These are phyloP conservation scores for Charina bottae DNA, from an alignment of 2,113 vertebrate species.

Conservation along the genomic window DNA sequence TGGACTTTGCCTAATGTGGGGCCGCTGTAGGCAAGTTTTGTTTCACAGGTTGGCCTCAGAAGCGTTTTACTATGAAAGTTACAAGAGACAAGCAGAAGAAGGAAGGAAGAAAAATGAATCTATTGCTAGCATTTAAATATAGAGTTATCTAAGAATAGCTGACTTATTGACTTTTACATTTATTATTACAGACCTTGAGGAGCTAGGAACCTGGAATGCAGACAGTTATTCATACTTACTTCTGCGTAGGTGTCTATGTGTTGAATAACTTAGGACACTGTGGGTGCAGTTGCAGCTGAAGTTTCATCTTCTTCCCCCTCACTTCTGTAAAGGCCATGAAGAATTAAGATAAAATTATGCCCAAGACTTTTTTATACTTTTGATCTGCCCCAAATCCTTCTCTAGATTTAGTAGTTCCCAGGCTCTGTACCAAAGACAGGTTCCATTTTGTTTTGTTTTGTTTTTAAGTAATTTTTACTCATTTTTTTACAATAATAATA, in stretches of 20 bases:
- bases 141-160: slow-evolving; percentile 57
- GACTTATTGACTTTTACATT: slow-evolving; percentile 54
- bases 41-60: slow-evolving; percentile 62
- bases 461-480: no score
- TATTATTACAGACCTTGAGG: slow-evolving; percentile 54
- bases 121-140: slow-evolving; percentile 64
- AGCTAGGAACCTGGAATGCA: slow-evolving; percentile 43
- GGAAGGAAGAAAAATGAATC: slow-evolving; percentile 52
- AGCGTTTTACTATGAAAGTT: slow-evolving; percentile 49
- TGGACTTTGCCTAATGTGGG: slow-evolving; percentile 62
- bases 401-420: not conserved
- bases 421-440: not conserved
- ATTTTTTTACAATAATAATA: no score
- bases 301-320: slow-evolving; percentile 9
- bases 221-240: slow-evolving; percentile 38
- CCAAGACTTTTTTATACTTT: slow-evolving; percentile 13
- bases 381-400: slow-evolving; percentile 5
- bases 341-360: slow-evolving; percentile 16
- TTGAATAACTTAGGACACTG: slow-evolving; percentile 41
- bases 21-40: slow-evolving; percentile 60
- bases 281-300: slow-evolving; percentile 45
- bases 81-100: slow-evolving; percentile 35
- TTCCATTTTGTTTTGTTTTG: no score
- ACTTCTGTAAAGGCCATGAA: not conserved
- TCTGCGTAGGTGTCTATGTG: slow-evolving; percentile 26